phyloP scores from a whole-genome alignment of 2,888 invertebrate genomes.

The Drosophila paranaensis region DNA sequence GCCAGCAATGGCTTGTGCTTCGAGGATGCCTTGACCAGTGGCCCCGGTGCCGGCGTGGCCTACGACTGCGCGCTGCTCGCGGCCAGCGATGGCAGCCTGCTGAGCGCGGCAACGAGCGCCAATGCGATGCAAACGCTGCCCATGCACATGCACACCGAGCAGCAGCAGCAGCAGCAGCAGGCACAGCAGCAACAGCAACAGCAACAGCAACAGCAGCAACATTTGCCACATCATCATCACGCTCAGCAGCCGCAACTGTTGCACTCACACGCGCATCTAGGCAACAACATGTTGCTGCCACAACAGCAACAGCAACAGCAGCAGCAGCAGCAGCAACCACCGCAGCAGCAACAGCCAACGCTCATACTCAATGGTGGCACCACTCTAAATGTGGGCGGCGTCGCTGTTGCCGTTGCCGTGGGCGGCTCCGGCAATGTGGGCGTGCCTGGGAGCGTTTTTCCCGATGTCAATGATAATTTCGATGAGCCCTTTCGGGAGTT shows the following conservation, averaged over 20 bases:
- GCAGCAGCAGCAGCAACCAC: slow-evolving; percentile 25
- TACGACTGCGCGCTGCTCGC: slow-evolving; percentile 82
- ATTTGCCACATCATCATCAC: slow-evolving; percentile 51
- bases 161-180: slow-evolving; percentile 55
- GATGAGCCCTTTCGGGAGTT: slow-evolving; percentile 84
- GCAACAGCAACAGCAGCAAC: slow-evolving; percentile 39
- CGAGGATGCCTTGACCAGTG: slow-evolving; percentile 68
- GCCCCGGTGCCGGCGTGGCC: slow-evolving; percentile 52
- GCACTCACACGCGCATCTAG: slow-evolving; percentile 63
- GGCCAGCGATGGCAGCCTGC: slow-evolving; percentile 66
- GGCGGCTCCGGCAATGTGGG: slow-evolving; percentile 19
- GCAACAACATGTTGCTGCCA: slow-evolving; percentile 61
- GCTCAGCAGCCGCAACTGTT: slow-evolving; percentile 57
- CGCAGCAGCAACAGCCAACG: slow-evolving; percentile 42
- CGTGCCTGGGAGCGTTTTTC: slow-evolving; percentile 53
- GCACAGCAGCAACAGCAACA: not conserved
- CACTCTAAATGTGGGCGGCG: slow-evolving; percentile 37
- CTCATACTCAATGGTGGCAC: slow-evolving; percentile 67
- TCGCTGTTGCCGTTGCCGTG: slow-evolving; percentile 38
- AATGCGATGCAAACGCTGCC: slow-evolving; percentile 78
- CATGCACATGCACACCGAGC: slow-evolving; percentile 73
- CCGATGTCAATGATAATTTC: slow-evolving; percentile 82
- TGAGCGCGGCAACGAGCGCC: slow-evolving; percentile 45
- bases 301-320: slow-evolving; percentile 58
- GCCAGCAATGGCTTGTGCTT: slow-evolving; percentile 64